Evolutionary conservation across 2,113 vertebrate genomes (phyloP).

Genomic region (Psammodynastes pulverulentus): DNA sequence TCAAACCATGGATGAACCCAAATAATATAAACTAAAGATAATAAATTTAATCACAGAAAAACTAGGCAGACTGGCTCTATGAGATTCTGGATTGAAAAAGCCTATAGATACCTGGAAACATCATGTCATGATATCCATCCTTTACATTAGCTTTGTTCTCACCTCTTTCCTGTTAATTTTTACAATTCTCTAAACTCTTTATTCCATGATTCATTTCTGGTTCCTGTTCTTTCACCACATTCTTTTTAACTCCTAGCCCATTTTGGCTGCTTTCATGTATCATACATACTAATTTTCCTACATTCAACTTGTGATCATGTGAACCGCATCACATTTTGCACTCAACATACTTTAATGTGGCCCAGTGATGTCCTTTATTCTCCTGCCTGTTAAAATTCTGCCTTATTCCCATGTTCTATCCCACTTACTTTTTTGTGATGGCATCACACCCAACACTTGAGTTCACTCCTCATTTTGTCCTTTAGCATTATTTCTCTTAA

Average conservation of each 20-base stretch:
- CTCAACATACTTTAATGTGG: not conserved
- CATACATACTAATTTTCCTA: not conserved
- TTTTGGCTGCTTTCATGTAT: not conserved
- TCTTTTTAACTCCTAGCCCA: not conserved
- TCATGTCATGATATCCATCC: not conserved
- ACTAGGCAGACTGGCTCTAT: not conserved
- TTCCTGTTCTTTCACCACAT: not conserved
- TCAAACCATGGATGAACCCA: not conserved
- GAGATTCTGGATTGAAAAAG: not conserved
- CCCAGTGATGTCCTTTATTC: not conserved
- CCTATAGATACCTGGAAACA: not conserved
- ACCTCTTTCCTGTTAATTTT: not conserved
- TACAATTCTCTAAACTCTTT: not conserved
- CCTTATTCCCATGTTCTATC: not conserved
- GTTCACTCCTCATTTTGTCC: not conserved
- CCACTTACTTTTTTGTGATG: not conserved
- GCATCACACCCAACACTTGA: not conserved
- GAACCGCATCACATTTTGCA: not conserved
- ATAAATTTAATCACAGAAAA: too few species aligned
- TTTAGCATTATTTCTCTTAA: not conserved
- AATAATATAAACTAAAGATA: not conserved
- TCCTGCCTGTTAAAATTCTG: not conserved
- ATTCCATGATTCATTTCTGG: not conserved
- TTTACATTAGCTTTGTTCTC: not conserved
- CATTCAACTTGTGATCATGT: not conserved